phyloP scores from a whole-genome alignment of 2,113 vertebrate species.

The Noturus placidus region DNA sequence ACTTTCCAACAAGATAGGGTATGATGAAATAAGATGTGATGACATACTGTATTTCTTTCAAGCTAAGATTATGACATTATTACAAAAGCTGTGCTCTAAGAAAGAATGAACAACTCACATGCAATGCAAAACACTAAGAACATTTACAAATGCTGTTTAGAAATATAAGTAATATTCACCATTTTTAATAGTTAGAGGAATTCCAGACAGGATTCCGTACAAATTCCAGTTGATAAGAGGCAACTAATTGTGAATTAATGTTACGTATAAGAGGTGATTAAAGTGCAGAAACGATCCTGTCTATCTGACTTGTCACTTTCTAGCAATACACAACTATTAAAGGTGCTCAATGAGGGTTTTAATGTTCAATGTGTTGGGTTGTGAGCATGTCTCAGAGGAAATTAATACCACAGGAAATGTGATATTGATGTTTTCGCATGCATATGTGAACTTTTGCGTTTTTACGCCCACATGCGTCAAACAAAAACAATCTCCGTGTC shows the following conservation, averaged over 20 bases:
- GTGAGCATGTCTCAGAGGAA: conserved; percentile 55
- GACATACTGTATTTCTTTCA: conserved; percentile 17
- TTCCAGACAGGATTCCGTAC: not conserved
- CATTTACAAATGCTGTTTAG: not conserved
- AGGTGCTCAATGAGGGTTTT: conserved; percentile 23
- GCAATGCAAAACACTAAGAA: not conserved
- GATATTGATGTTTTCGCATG: conserved; percentile 74
- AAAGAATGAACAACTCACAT: not conserved
- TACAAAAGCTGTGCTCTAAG: not conserved
- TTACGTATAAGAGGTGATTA: not conserved
- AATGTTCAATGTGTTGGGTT: conserved; percentile 51
- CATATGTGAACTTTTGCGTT: conserved; percentile 64
- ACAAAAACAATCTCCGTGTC: conserved; percentile 46
- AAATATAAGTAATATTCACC: not conserved
- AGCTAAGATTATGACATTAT: conserved; percentile 1
- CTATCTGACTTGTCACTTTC: not conserved
- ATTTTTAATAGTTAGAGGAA: not conserved
- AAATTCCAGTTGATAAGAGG: not conserved
- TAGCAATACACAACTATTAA: conserved; percentile 19
- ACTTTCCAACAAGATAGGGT: conserved; percentile 32
- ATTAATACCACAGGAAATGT: conserved; percentile 78
- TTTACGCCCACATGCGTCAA: conserved; percentile 69
- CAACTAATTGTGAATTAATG: not conserved
- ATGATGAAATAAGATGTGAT: conserved; percentile 30
- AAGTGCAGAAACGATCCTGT: not conserved